Evolutionary conservation across 64 coral and sea anemone species (phyloP).

Genomic region (Pocillopora damicornis): DNA sequence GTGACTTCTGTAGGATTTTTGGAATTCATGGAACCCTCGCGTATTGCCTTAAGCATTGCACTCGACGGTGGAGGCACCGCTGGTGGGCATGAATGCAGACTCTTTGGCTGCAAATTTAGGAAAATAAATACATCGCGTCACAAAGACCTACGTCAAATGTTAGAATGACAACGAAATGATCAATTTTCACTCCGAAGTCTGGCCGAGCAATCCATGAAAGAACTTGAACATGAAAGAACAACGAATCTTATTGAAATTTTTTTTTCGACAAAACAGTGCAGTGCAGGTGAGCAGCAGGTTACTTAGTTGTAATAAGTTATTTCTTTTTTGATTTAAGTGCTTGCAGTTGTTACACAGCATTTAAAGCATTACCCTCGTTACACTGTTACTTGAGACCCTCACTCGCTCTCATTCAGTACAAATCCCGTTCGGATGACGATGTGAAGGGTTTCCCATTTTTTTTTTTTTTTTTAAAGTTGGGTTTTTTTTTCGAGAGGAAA

Average conservation of each 20-base stretch:
- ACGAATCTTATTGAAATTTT: background rate
- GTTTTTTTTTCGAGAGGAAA: too few species aligned
- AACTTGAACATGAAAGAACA: background rate
- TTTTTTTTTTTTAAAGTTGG: too few species aligned
- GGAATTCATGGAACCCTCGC: constrained; percentile 49
- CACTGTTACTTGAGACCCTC: background rate
- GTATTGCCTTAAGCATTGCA: constrained; percentile 78
- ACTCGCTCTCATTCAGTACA: background rate
- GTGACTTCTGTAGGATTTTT: constrained; percentile 38
- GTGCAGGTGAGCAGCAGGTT: constrained; percentile 20
- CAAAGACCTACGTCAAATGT: background rate
- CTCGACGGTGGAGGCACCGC: constrained; percentile 60
- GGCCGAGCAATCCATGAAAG: constrained; percentile 37
- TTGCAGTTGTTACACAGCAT: background rate
- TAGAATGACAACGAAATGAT: constrained; percentile 10
- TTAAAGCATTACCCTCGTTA: background rate
- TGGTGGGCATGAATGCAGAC: constrained; percentile 84
- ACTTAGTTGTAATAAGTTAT: background rate
- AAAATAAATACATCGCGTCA: constrained; percentile 40
- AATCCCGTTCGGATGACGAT: too few species aligned
- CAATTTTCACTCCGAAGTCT: constrained; percentile 16
- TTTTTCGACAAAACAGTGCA: background rate
- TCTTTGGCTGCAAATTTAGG: constrained; percentile 87
- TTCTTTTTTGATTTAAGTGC: background rate
- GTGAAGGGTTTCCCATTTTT: too few species aligned